phyloP scores from a whole-genome alignment of 2,113 vertebrate species.

The Nyctibius bracteatus region DNA sequence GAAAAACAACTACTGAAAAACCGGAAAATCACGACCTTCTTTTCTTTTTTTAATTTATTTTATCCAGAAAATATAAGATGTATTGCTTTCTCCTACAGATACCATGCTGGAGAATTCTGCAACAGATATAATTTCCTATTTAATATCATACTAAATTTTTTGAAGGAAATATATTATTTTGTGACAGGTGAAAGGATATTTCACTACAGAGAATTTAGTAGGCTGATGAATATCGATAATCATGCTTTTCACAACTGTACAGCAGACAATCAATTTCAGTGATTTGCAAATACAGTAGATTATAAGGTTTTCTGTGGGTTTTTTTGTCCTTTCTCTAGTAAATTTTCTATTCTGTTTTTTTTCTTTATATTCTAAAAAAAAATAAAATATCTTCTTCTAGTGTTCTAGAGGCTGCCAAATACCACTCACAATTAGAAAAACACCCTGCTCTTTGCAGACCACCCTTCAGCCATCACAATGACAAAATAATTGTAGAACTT shows the following conservation, averaged over 20 bases:
- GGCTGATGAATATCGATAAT: not conserved
- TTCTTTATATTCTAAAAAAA: constrained; percentile 6
- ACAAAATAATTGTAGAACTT: constrained; percentile 75
- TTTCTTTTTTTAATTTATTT: not conserved
- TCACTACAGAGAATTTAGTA: not conserved
- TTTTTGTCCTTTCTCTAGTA: not conserved
- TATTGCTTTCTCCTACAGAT: not conserved
- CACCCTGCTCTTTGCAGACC: constrained; percentile 28
- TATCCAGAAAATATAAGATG: not conserved
- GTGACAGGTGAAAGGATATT: not conserved
- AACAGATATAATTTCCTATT: not conserved
- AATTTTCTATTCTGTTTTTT: not conserved
- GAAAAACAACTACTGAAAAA: not conserved
- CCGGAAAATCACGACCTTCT: not conserved
- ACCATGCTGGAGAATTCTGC: not conserved
- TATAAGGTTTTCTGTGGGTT: not conserved
- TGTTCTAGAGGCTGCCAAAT: constrained; percentile 40
- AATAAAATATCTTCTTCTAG: not conserved
- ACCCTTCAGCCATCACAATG: constrained; percentile 57
- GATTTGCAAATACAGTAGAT: not conserved
- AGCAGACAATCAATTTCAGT: not conserved
- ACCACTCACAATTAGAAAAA: constrained; percentile 38
- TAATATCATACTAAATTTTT: not conserved
- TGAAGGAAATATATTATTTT: not conserved
- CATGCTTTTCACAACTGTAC: not conserved